A percentile compares a stretch with the other conserved stretches of the same genome.
These are phyloP conservation scores for Dasypus novemcinctus DNA, from an alignment of 2,113 vertebrate genomes.

Conservation along the genomic window DNA sequence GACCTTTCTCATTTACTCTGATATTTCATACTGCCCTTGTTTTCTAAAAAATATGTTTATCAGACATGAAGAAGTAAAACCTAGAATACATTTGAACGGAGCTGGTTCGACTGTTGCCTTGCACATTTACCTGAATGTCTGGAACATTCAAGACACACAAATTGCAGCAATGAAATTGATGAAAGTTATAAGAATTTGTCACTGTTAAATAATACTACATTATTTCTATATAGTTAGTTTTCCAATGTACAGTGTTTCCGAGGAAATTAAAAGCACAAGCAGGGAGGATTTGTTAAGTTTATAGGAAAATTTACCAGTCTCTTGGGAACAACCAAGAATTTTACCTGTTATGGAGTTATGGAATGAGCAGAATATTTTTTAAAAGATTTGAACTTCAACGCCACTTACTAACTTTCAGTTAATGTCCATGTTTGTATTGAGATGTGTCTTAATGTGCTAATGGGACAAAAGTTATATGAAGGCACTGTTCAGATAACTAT, in stretches of 20 bases:
- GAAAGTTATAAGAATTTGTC: background rate
- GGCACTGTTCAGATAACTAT: background rate
- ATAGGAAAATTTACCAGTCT: slow-evolving; percentile 55
- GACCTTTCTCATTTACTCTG: background rate
- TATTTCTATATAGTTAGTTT: slow-evolving; percentile 32
- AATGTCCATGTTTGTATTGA: slow-evolving; percentile 36
- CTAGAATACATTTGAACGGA: background rate
- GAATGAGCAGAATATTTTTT: slow-evolving; percentile 57
- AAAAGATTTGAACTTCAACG: slow-evolving; percentile 57
- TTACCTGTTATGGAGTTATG: slow-evolving; percentile 48
- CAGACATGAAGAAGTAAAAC: background rate
- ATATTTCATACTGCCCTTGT: background rate
- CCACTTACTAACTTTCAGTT: slow-evolving; percentile 38
- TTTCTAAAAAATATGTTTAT: background rate
- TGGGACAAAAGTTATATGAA: slow-evolving; percentile 19
- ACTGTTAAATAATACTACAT: slow-evolving; percentile 9
- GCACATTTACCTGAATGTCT: background rate
- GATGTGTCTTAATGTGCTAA: slow-evolving; percentile 16
- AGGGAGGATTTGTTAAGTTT: slow-evolving; percentile 50
- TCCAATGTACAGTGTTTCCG: slow-evolving; percentile 60
- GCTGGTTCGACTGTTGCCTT: background rate
- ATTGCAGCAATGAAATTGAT: slow-evolving; percentile 53
- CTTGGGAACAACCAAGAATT: slow-evolving; percentile 39
- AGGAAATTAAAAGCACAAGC: slow-evolving; percentile 18
- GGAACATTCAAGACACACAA: background rate